phyloP scores from a whole-genome alignment of 2,113 vertebrate species.

The Eclectus roratus region DNA sequence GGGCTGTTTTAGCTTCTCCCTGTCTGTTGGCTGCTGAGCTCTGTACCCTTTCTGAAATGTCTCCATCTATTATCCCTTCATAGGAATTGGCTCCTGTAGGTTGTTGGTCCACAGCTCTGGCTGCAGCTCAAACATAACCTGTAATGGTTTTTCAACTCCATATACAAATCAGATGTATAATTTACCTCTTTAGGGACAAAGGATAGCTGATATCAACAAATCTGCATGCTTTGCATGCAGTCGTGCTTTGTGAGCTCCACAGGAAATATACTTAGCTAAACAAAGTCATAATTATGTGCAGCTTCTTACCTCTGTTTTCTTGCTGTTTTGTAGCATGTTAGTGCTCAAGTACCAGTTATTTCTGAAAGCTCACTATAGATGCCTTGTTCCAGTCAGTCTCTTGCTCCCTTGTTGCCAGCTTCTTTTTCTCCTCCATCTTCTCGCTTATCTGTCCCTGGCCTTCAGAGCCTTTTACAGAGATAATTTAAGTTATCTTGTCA shows the following conservation, averaged over 20 bases:
- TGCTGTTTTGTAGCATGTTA: background rate
- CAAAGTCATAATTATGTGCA: background rate
- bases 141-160: background rate
- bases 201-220: background rate
- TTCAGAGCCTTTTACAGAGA: background rate
- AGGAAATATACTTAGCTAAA: conserved; percentile 17
- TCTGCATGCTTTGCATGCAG: background rate
- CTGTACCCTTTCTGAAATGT: background rate
- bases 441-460: background rate
- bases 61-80: rapidly evolving
- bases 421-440: background rate
- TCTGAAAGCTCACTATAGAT: background rate
- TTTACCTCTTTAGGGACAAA: conserved; percentile 12
- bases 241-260: background rate
- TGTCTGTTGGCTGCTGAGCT: background rate
- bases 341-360: background rate
- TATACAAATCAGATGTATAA: background rate
- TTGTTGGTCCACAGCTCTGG: background rate
- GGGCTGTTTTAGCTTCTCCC: background rate
- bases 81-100: background rate
- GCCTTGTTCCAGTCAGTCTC: background rate
- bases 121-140: background rate
- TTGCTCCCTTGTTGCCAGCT: background rate
- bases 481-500: background rate
- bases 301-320: background rate